A percentile compares a stretch with the other conserved stretches of the same genome.
Conservation (phyloP, 92 coral and sea anemone species). For the Meandrina meandrites region DNA sequence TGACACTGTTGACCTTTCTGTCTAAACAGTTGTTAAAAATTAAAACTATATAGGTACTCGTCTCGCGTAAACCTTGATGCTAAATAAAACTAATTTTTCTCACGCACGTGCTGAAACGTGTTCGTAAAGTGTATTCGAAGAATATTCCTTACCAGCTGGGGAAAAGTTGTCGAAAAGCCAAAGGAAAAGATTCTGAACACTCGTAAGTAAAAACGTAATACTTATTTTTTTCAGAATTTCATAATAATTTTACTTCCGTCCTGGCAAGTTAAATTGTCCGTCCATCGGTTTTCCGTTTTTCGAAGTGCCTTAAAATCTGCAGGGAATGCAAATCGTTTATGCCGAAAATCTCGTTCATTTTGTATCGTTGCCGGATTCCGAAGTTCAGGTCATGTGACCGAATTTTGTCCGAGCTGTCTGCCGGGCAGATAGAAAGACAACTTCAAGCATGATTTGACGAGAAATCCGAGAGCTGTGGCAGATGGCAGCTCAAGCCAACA, state of each 20-base stretch:
- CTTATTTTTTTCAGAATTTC: neutral
- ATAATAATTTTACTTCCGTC: neutral
- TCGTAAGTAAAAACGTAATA: conserved; percentile 13
- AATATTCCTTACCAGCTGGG: neutral
- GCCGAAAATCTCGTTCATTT: neutral
- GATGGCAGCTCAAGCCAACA: neutral
- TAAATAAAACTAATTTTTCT: neutral
- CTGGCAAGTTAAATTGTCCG: neutral
- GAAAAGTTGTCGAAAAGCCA: neutral
- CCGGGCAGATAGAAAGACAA: neutral
- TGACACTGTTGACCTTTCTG: conserved; percentile 13
- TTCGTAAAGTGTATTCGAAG: neutral
- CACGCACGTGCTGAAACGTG: neutral
- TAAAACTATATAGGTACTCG: neutral
- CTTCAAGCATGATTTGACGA: neutral
- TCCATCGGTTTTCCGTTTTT: neutral
- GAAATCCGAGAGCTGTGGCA: neutral
- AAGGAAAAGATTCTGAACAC: neutral
- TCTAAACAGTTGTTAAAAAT: neutral
- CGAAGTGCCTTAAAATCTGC: neutral
- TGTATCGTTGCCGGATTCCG: neutral
- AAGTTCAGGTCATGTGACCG: neutral
- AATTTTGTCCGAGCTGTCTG: neutral
- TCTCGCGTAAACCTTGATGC: neutral
- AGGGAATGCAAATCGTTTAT: neutral